These are phyloP conservation scores for Drosophila demipolita DNA, from an alignment of 2,888 invertebrate species.

Conservation along the genomic window DNA sequence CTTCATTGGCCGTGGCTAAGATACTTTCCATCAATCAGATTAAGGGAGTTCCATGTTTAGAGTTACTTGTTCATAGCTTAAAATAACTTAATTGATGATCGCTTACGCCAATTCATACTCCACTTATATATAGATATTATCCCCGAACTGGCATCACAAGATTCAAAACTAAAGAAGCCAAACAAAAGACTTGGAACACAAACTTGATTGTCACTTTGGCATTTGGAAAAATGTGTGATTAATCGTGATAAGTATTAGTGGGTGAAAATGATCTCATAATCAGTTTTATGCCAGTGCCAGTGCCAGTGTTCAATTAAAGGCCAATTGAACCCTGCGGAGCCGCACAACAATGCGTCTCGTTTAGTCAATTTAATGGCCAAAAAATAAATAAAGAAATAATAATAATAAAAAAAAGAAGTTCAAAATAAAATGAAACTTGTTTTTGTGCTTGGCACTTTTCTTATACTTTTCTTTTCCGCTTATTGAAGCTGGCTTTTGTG, in stretches of 20 bases:
- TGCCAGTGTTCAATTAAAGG: conserved; percentile 39
- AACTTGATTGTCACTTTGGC: conserved; percentile 32
- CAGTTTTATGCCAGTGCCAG: conserved; percentile 8
- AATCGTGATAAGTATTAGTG: conserved; percentile 18
- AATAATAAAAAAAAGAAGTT: conserved; percentile 19
- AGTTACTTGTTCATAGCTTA: neutral
- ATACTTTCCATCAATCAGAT: neutral
- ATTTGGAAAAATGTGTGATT: conserved; percentile 7
- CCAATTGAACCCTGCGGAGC: conserved; percentile 54
- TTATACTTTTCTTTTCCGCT: conserved; percentile 63
- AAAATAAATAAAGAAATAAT: neutral
- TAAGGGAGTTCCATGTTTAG: neutral
- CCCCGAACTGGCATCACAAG: neutral
- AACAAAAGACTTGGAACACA: conserved; percentile 42
- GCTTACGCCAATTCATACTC: conserved; percentile 9
- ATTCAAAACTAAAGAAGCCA: neutral
- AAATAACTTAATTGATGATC: conserved; percentile 15
- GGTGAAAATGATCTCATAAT: conserved; percentile 38
- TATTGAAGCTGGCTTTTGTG: conserved; percentile 37
- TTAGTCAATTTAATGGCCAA: conserved; percentile 49
- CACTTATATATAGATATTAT: conserved; percentile 12
- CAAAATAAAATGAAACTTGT: conserved; percentile 48
- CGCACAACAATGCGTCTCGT: conserved; percentile 40
- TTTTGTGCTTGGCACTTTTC: conserved; percentile 44
- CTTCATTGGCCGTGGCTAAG: neutral